Conservation (phyloP, 2,888 invertebrate species). For the Melanargia galathea region DNA sequence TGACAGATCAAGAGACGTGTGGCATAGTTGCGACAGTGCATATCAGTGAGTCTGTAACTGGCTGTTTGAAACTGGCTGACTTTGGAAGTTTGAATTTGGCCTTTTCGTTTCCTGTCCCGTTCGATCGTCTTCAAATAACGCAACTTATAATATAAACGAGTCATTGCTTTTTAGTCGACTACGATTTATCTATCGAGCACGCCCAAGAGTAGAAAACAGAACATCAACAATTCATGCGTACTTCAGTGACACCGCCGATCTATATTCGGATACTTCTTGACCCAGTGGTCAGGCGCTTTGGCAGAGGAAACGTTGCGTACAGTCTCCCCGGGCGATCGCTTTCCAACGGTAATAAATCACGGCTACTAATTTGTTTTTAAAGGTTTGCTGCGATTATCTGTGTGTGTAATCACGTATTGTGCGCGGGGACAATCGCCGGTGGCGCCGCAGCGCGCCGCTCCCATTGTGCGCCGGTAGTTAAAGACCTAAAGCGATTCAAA, state of each 20-base stretch:
- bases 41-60: no score
- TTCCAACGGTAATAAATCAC: constrained; percentile 71
- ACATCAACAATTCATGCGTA: no score
- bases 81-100: no score
- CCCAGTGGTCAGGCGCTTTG: neutral
- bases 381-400: constrained; percentile 75
- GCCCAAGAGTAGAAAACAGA: no score
- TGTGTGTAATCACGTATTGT: constrained; percentile 74
- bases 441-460: constrained; percentile 50
- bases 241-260: neutral
- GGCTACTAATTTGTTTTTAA: constrained; percentile 81
- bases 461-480: constrained; percentile 56
- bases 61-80: no score
- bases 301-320: neutral
- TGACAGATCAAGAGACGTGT: no score
- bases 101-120: no score
- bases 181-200: no score
- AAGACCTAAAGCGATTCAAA: constrained; percentile 15
- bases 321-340: neutral
- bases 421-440: constrained; percentile 63
- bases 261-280: neutral
- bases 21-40: no score
- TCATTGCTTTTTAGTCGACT: no score
- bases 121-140: no score
- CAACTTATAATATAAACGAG: no score